A percentile compares a stretch with the other conserved stretches of the same genome.
Evolutionary conservation across 2,888 invertebrate species (phyloP).

Genomic region (Andrena bucephala): DNA sequence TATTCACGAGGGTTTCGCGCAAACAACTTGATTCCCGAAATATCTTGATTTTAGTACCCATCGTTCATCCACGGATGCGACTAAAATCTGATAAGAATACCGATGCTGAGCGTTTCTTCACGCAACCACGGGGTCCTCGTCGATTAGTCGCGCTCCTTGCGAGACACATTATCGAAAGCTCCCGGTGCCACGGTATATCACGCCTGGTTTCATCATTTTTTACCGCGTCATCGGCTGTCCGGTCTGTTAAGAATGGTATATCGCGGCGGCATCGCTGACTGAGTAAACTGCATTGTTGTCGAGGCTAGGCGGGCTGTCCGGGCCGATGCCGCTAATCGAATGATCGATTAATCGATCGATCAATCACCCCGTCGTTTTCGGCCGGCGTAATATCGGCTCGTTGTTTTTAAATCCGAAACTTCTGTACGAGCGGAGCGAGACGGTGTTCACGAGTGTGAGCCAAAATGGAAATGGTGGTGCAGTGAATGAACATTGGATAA

Average conservation of each 20-base stretch:
- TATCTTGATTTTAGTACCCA: background rate
- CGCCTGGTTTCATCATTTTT: slow-evolving; percentile 43
- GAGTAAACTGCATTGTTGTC: slow-evolving; percentile 55
- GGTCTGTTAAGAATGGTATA: slow-evolving; percentile 54
- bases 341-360: slow-evolving; percentile 68
- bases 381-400: slow-evolving; percentile 32
- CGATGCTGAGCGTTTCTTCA: background rate
- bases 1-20: background rate
- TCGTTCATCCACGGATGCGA: background rate
- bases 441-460: background rate
- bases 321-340: slow-evolving; percentile 49
- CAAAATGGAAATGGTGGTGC: background rate
- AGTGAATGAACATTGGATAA: slow-evolving; percentile 6
- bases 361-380: slow-evolving; percentile 54
- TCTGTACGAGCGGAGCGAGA: background rate
- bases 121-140: background rate
- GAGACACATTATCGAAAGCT: slow-evolving; percentile 32
- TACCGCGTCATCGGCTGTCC: slow-evolving; percentile 40
- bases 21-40: background rate
- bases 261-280: slow-evolving; percentile 42
- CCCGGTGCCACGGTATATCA: slow-evolving; percentile 25
- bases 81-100: slow-evolving; percentile 19
- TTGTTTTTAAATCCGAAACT: slow-evolving; percentile 42
- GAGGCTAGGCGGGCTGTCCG: background rate
- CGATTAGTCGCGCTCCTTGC: slow-evolving; percentile 11